Base-by-base conservation (phyloP, 1,140 invertebrate species). In the Papilio glaucus region DNA sequence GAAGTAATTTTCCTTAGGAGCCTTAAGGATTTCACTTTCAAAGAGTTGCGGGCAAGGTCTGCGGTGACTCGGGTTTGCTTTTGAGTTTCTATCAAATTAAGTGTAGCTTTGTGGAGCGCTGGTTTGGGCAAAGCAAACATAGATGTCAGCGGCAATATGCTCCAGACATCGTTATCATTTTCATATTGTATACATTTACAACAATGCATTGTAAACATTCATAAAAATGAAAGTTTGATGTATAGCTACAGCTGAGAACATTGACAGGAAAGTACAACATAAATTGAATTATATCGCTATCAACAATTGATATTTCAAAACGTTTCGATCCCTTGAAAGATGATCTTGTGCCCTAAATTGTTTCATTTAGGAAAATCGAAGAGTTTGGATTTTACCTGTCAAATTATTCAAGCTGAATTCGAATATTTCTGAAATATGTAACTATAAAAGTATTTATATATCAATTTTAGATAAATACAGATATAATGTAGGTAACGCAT, bases 21-120 rank as follows among this genome's bases (percentile, higher is more conserved):
- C 49, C 49, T 57, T 57, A 24, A 57, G 49, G 21, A 45, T 45
- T 24, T 24, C 10, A 13, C 49, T 57, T 57, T 57, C 49, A 57
- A 57, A 57, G 21, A 9, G 49, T 57, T 57, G 49, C 49, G 49
- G 29, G 21, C 49, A 45, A 45, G 49, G 49, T 57, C 49, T 57
- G 49, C 49, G 49, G 49, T 57, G 10, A 57, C 49, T 57, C n/a
- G 21, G 5, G 21, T 12, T 57, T 57, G 49, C 49, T 57, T 57
- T 57, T 57, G 49, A 57, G 49, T 57, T 57, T 57, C 49, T 57
- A 57, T 57, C 49, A 57, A 57, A 26, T 57, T 26, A 57, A 57
- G 18, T 57, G 49, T 15, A 57, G 49, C 49, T 57, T 57, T 57
- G 49, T 26, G 21, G 21, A 57, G 49, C 49, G 18, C 49, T 26